Evolutionary conservation across 2,113 vertebrate genomes (phyloP).

Genomic region (Diphyllodes magnificus): DNA sequence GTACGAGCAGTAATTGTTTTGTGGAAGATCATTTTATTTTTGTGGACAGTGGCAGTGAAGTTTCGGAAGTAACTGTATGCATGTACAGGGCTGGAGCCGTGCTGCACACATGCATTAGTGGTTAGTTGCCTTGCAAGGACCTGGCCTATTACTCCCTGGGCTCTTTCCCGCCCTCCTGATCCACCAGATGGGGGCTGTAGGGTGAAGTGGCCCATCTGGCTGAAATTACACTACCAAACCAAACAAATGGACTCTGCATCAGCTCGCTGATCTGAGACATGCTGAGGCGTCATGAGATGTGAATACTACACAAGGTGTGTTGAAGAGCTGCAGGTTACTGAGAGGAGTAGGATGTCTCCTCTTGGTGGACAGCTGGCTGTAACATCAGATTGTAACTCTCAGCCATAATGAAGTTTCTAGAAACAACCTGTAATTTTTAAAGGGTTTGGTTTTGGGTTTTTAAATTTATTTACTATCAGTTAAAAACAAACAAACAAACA

Average conservation of each 20-base stretch:
- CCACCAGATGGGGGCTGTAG: rapidly evolving
- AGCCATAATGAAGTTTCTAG: neutral
- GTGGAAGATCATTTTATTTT: neutral
- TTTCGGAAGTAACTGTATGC: neutral
- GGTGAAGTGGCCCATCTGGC: neutral
- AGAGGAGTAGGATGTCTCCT: neutral
- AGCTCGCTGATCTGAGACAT: rapidly evolving
- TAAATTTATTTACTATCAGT: neutral
- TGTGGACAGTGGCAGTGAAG: neutral
- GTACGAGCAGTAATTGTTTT: neutral
- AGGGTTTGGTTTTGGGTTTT: neutral
- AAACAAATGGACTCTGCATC: neutral
- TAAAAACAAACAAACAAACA: neutral
- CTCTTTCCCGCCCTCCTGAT: neutral
- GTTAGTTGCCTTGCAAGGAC: neutral
- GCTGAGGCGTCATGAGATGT: rapidly evolving
- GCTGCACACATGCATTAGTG: rapidly evolving
- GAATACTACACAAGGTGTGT: rapidly evolving
- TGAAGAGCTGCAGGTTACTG: neutral
- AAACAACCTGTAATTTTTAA: neutral
- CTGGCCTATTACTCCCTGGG: neutral
- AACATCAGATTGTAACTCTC: neutral
- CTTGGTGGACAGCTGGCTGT: neutral
- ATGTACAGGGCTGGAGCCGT: neutral
- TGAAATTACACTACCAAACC: neutral